Percentiles rank a stretch among this genome's conserved stretches.
phyloP scores from a whole-genome alignment of 2,888 invertebrate genomes.

The Zelleria hepariella region DNA sequence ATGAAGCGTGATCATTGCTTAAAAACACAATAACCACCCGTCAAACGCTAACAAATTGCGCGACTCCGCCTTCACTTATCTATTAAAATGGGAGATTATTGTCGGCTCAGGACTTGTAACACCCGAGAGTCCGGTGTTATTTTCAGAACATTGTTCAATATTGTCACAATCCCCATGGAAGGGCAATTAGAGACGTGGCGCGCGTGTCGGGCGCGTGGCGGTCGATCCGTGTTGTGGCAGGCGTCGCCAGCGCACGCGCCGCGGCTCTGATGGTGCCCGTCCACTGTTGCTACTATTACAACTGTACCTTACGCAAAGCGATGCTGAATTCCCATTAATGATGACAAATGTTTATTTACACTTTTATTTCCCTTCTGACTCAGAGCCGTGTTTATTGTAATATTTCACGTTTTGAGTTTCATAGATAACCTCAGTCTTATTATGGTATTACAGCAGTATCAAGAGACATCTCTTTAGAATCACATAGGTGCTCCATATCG shows the following conservation, averaged over 20 bases:
- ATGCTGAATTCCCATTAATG: conserved; percentile 37
- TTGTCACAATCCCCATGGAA: conserved; percentile 64
- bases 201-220: conserved; percentile 63
- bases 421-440: too few species aligned
- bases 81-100: conserved; percentile 71
- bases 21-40: conserved; percentile 5
- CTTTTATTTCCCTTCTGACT: neutral
- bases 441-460: too few species aligned
- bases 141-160: conserved; percentile 70
- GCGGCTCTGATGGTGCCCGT: conserved; percentile 29
- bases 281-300: neutral
- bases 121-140: conserved; percentile 58
- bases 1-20: conserved; percentile 2
- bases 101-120: conserved; percentile 46
- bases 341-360: neutral
- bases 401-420: too few species aligned
- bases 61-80: conserved; percentile 66
- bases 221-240: conserved; percentile 19
- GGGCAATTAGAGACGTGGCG: conserved; percentile 67
- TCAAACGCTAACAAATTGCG: conserved; percentile 54
- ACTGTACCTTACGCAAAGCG: conserved; percentile 26
- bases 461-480: too few species aligned
- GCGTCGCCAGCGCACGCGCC: conserved; percentile 31
- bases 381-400: too few species aligned
- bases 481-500: too few species aligned